Evolutionary conservation across 2,888 invertebrate species (phyloP).

Genomic region (Chymomyza fuscimana): DNA sequence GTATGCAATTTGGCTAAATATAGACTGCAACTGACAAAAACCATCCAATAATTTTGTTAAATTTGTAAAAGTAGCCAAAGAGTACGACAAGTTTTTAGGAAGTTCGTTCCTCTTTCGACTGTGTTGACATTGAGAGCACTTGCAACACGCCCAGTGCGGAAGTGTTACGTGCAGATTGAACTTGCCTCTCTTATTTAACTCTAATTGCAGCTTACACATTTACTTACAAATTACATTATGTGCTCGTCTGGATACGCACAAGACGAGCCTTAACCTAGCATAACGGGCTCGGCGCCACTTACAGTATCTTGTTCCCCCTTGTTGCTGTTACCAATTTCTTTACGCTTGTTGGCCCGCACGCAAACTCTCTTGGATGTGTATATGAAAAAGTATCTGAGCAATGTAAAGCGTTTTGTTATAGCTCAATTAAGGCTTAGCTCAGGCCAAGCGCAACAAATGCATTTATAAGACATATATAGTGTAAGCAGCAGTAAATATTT

Average conservation of each 20-base stretch:
- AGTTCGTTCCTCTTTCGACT: constrained; percentile 65
- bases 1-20: constrained; percentile 61
- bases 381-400: constrained; percentile 23
- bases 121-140: constrained; percentile 63
- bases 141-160: constrained; percentile 46
- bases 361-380: constrained; percentile 25
- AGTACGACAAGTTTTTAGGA: constrained; percentile 29
- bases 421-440: constrained; percentile 52
- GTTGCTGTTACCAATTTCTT: constrained; percentile 7
- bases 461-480: constrained; percentile 29
- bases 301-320: constrained; percentile 21
- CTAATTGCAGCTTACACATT: constrained; percentile 50
- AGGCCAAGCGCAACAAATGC: constrained; percentile 65
- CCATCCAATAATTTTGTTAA: constrained; percentile 20
- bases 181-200: constrained; percentile 1
- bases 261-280: constrained; percentile 20
- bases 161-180: constrained; percentile 31
- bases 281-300: constrained; percentile 20
- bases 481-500: constrained; percentile 13
- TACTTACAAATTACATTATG: not conserved
- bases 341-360: constrained; percentile 16
- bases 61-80: not conserved
- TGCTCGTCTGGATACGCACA: not conserved
- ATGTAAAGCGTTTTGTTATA: constrained; percentile 53
- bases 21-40: constrained; percentile 19